phyloP scores from a whole-genome alignment of 2,113 vertebrate species.

The Cryptomyrus ogoouensis region DNA sequence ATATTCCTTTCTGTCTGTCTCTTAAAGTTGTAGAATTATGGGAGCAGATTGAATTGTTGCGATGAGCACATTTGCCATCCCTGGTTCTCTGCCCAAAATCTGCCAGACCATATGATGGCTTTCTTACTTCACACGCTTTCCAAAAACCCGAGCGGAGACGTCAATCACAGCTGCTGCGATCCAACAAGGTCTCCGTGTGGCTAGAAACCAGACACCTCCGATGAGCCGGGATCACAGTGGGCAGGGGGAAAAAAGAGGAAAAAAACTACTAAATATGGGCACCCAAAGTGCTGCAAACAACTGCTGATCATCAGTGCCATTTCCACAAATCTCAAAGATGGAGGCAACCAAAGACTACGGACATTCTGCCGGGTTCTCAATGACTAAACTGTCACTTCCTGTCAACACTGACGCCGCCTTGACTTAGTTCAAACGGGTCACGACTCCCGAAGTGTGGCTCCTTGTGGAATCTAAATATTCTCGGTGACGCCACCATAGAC shows the following conservation, averaged over 20 bases:
- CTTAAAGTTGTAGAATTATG: conserved; percentile 73
- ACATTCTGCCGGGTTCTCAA: background rate
- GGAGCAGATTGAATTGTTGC: conserved; percentile 77
- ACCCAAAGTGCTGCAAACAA: background rate
- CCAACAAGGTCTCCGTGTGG: conserved; percentile 40
- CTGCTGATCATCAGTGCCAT: background rate
- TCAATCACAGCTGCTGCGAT: conserved; percentile 51
- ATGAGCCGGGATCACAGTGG: conserved; percentile 21
- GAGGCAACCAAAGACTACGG: background rate
- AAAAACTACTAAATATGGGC: background rate
- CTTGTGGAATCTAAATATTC: background rate
- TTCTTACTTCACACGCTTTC: conserved; percentile 70
- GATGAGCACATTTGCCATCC: conserved; percentile 72
- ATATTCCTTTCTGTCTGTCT: conserved; percentile 58
- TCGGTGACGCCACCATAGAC: background rate
- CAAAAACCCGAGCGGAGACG: conserved; percentile 57
- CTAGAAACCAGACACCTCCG: conserved; percentile 34
- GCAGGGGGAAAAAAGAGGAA: background rate
- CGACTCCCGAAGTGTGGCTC: background rate
- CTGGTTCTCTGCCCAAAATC: conserved; percentile 70
- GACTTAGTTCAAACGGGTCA: background rate
- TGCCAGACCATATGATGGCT: conserved; percentile 76
- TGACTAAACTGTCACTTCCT: background rate
- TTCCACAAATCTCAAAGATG: background rate
- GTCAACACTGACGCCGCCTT: background rate